Percentiles rank a stretch among this genome's conserved stretches.
phyloP scores from a whole-genome alignment of 2,113 vertebrate species.

The Cynopterus brachyotis region DNA sequence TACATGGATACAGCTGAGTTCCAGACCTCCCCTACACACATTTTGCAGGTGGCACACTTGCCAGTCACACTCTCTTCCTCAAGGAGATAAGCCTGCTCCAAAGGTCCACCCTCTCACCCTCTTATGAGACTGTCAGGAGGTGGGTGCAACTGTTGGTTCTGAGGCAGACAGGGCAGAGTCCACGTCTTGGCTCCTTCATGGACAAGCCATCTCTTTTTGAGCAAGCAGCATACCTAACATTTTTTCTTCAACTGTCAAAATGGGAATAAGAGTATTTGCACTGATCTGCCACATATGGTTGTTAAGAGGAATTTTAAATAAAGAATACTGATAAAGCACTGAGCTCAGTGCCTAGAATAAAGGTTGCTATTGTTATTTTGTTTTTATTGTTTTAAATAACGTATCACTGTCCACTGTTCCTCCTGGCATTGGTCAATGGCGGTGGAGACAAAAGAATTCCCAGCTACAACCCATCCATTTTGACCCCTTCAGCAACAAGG shows the following conservation, averaged over 20 bases:
- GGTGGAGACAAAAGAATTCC: neutral
- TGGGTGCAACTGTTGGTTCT: accelerated
- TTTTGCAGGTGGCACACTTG: neutral
- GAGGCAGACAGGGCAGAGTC: neutral
- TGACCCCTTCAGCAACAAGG: neutral
- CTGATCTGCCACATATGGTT: neutral
- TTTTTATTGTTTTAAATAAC: conserved; percentile 43
- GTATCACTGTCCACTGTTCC: neutral
- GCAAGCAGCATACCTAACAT: neutral
- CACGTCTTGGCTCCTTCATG: neutral
- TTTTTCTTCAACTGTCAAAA: neutral
- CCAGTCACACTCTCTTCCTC: neutral
- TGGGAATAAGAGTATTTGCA: neutral
- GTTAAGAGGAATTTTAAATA: neutral
- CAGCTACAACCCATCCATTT: accelerated
- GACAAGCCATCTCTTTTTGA: neutral
- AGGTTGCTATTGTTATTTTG: neutral
- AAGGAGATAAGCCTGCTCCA: accelerated
- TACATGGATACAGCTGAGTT: accelerated
- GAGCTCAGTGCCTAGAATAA: neutral
- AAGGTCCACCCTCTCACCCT: neutral
- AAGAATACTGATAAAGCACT: neutral
- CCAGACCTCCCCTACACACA: neutral
- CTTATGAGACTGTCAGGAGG: neutral
- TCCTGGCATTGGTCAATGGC: neutral